A percentile compares a stretch with the other conserved stretches of the same genome.
Evolutionary conservation across 2,888 invertebrate species (phyloP).

Genomic region (Helobdella robusta): DNA sequence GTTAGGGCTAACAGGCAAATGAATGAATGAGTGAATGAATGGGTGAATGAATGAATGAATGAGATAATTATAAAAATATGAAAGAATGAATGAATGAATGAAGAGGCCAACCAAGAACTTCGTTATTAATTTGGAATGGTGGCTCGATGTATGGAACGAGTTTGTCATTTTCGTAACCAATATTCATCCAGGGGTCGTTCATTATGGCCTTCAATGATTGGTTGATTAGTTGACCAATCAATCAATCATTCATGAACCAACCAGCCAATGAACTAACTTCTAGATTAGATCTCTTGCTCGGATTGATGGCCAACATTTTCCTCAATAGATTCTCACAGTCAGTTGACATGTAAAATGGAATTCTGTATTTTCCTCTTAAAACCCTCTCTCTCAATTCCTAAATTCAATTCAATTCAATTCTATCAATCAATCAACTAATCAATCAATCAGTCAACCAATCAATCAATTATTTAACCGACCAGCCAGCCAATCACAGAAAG

Average conservation of each 20-base stretch:
- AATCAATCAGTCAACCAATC: no score
- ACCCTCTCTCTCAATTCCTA: slow-evolving; percentile 87
- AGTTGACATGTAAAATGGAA: slow-evolving; percentile 99
- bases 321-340: slow-evolving; percentile 99
- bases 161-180: slow-evolving; percentile 93
- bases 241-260: not conserved
- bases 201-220: slow-evolving; percentile 57
- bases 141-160: slow-evolving; percentile 84
- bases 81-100: not conserved
- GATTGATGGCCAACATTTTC: slow-evolving; percentile 98
- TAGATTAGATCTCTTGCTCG: slow-evolving; percentile 53
- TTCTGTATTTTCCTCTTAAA: slow-evolving; percentile 95
- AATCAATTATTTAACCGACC: not conserved
- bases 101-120: slow-evolving; percentile 45
- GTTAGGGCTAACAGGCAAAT: no score
- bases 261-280: slow-evolving; percentile 9
- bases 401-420: no score
- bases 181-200: slow-evolving; percentile 99
- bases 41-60: not conserved
- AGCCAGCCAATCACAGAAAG: not conserved
- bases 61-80: not conserved
- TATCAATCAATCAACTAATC: no score
- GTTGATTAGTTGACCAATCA: not conserved
- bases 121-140: slow-evolving; percentile 41
- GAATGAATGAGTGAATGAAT: not conserved